Evolutionary conservation across 2,888 invertebrate genomes (phyloP), one percentile per base, ranked within the genome.

Genomic region (Athrips mouffetella): DNA sequence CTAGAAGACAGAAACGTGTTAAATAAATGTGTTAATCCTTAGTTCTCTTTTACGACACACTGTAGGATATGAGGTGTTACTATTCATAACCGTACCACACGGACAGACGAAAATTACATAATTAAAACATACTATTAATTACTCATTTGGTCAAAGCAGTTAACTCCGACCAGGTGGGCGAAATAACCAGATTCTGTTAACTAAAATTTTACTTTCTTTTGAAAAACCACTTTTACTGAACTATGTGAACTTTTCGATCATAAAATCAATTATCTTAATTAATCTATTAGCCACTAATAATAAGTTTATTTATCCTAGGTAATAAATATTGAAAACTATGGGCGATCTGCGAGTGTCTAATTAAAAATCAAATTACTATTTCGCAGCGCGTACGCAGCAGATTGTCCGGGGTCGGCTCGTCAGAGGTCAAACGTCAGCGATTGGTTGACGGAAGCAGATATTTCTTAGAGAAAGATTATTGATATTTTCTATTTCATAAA

Each of bases 331-430:
- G 30, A 10, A 44, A 45, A 25, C 45, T 35, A n/a, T 8, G 4
- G 27, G 2, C 41, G 15, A 45, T 33, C 23, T 45, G n/a, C 11
- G 33, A 20, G 18, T 47, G 47, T 47, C 47, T 47, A 47, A 47
- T 47, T 47, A 47, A 39, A 47, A 29, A 39, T 39, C 8, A 39
- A 39, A 47, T 47, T 29, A 45, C 35, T 25, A 13, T n/a, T 18
- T 4, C 5, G 16, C 21, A 3, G 25, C 16, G 27, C 13, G 23
- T n/a, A 33, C 35, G 35, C 35, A 16, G n/a, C 8, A 16, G 35
- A 8, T 35, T 20, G 18, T 8, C 35, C 0, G 20, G 20, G 35
- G 18, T 35, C 18, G 35, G 18, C 3, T 16, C 18, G 37, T 33
- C 35, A 15, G 18, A 20, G 29, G 37, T 46, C 46, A 39, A 18